Conservation (phyloP, 2,797 vertebrate genomes). For the Crax fasciolata region DNA sequence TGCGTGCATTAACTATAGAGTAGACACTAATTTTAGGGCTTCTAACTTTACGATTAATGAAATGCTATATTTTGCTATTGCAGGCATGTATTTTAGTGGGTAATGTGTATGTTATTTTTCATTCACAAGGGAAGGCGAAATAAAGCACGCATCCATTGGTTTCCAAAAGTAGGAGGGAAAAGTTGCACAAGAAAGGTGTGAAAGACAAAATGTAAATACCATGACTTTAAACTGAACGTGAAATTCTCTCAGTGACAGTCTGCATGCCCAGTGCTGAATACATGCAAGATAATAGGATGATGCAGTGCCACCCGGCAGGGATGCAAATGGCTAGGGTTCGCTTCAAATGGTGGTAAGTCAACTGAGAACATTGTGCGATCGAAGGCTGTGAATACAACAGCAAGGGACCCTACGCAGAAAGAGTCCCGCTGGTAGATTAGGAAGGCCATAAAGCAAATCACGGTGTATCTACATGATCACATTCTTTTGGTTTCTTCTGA, state of each 20-base stretch:
- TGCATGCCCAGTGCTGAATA: background rate
- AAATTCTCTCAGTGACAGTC: background rate
- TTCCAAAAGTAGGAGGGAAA: background rate
- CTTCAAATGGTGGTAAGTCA: background rate
- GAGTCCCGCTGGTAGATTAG: background rate
- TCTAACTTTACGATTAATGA: background rate
- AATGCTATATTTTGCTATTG: background rate
- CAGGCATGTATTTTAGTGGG: background rate
- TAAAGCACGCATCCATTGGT: background rate
- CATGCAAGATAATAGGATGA: background rate
- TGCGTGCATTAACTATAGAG: background rate
- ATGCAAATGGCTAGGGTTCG: background rate
- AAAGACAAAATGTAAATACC: background rate
- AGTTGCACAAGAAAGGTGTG: background rate
- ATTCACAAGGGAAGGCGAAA: background rate
- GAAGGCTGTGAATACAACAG: background rate
- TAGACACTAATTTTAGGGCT: background rate
- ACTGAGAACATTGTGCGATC: rapidly evolving
- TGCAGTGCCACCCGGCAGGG: background rate
- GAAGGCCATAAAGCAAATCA: rapidly evolving
- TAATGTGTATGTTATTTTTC: rapidly evolving
- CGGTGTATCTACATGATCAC: background rate
- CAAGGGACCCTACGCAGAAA: background rate
- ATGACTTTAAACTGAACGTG: background rate
- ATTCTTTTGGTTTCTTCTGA: background rate